Evolutionary conservation across 2,888 invertebrate species (phyloP).

Genomic region (Trimorus sp.): DNA sequence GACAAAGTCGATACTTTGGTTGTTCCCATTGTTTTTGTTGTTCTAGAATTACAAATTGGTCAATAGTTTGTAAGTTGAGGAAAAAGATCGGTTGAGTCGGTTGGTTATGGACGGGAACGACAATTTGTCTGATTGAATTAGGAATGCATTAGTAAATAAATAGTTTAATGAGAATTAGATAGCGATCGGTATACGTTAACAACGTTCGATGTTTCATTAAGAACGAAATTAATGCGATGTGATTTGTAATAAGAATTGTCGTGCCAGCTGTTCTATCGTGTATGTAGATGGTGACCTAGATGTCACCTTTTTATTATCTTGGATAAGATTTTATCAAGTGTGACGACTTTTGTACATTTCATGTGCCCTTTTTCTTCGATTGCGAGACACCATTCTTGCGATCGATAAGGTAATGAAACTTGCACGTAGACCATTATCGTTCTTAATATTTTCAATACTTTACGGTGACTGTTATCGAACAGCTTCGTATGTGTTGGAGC

Average conservation of each 20-base stretch:
- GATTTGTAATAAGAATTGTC: background rate
- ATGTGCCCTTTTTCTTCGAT: conserved; percentile 17
- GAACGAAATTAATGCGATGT: background rate
- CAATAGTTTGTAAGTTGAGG: too few relatives aligned
- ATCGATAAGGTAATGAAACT: conserved; percentile 75
- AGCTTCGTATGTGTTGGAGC: conserved; percentile 40
- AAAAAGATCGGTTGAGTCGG: too few relatives aligned
- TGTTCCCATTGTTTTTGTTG: too few relatives aligned
- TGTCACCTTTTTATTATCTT: background rate
- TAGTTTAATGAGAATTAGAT: too few relatives aligned
- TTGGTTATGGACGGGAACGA: too few relatives aligned
- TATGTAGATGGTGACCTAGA: background rate
- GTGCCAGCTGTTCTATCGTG: background rate
- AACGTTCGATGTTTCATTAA: too few relatives aligned
- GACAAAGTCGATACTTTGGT: too few relatives aligned
- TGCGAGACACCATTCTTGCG: conserved; percentile 67
- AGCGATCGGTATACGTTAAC: too few relatives aligned
- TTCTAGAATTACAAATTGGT: too few relatives aligned
- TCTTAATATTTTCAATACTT: conserved; percentile 72
- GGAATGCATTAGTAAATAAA: too few relatives aligned
- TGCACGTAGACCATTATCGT: conserved; percentile 69
- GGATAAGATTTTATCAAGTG: conserved; percentile 20
- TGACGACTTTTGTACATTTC: conserved; percentile 6
- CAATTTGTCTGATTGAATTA: too few relatives aligned
- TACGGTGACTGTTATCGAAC: conserved; percentile 58